Conservation (phyloP, 2,113 vertebrate genomes). For the Hippocampus comes region DNA sequence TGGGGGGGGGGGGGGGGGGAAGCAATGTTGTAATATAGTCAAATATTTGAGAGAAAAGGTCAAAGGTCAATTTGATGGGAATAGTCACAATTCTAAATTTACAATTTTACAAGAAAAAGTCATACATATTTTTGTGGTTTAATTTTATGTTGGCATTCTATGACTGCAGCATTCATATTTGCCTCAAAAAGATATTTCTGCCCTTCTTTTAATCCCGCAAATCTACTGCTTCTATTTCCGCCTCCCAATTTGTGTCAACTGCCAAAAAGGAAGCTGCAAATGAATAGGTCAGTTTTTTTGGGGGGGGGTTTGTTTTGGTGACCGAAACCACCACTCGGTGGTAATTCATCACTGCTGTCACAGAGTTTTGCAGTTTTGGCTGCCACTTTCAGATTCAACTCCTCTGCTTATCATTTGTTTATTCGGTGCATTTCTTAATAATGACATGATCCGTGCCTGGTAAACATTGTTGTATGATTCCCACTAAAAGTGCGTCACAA, state of each 20-base stretch:
- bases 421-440: conserved; percentile 26
- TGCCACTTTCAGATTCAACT: neutral
- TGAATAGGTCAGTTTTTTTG: no score
- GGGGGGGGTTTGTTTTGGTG: no score
- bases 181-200: neutral
- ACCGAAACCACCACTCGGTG: no score
- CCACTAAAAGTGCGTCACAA: conserved; percentile 41
- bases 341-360: neutral
- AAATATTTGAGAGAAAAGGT: no score
- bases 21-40: no score
- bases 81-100: no score
- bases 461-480: conserved; percentile 45
- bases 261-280: no score
- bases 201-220: neutral
- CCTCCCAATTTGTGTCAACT: no score
- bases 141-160: neutral
- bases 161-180: neutral
- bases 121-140: no score
- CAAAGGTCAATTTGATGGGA: no score
- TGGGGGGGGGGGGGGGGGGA: no score
- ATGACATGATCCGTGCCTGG: conserved; percentile 26
- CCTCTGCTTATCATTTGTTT: conserved; percentile 32
- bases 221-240: neutral
- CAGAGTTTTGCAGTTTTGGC: neutral
- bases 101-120: no score